Base-by-base conservation (phyloP, 2,797 vertebrate species). In the Peromyscus eremicus region DNA sequence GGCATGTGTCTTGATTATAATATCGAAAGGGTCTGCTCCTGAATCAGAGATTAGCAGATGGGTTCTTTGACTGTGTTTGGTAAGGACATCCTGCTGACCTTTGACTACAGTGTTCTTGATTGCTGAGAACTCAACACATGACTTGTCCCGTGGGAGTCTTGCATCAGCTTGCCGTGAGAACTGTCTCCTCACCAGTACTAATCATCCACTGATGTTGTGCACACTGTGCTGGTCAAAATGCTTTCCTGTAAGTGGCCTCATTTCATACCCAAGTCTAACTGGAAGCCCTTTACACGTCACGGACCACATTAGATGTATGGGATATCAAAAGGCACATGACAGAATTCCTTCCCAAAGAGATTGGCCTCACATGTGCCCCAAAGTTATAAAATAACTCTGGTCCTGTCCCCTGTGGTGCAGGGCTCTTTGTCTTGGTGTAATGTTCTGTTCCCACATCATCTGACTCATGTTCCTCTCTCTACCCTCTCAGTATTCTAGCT, bases 81-180 rank as follows among this genome's bases (percentile, higher is more conserved):
- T 80, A 77, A 89, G 97, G 95, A 96, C 95, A 96, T 92, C 83
- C 95, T 62, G 86, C 40, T 97, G 95, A 64, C 90, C 89, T 94
- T 83, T 86, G 68, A 57, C 84, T 76, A 19, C 52, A 4, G 55
- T 52, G 62, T 62, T 87, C 80, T 85, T 1, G 2, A 93, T 52
- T 81, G 68, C 93, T 91, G 84, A 95, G 94, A 73, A 68, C 87
- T 77, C 83, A 0, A 68, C 92, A 55, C 66, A 66, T 83, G 82
- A 70, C 23, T 92, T 34, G 11, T 29, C 77, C 62, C 92, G 64
- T 52, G 9, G 66, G 96, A 75, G 82, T 37, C 91, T 84, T 32
- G 32, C 16, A 1, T 83, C 76, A 49, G 57, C 84, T 95, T 96
- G 89, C 94, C 77, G 64, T 90, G 97, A 93, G 95, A 89, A 93